These are phyloP conservation scores for Brevimyrus niger DNA, from an alignment of 2,113 vertebrate genomes.

Conservation along the genomic window DNA sequence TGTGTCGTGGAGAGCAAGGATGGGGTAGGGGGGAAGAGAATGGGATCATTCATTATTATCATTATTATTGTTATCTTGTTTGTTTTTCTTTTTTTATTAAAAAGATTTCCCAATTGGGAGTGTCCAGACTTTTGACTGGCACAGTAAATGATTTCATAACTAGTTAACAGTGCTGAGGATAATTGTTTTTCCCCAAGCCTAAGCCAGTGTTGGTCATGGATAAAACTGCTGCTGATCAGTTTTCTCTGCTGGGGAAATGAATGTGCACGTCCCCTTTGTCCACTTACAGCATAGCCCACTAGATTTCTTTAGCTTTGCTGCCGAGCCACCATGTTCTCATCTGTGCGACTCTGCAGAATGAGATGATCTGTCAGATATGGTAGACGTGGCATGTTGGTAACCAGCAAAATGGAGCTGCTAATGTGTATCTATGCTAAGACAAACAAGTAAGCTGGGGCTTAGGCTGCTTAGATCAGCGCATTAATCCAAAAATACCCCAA, in stretches of 20 bases:
- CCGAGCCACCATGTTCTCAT: not conserved
- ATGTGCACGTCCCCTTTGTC: not conserved
- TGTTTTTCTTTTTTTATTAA: no score
- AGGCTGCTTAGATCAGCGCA: not conserved
- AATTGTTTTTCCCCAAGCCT: not conserved
- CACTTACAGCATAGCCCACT: not conserved
- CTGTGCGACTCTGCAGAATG: not conserved
- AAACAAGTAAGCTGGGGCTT: not conserved
- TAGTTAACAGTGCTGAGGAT: not conserved
- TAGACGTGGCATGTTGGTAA: not conserved
- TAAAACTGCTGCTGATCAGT: not conserved
- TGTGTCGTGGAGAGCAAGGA: not conserved
- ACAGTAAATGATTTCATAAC: not conserved
- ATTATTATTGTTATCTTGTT: not conserved
- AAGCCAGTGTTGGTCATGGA: not conserved
- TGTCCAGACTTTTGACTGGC: not conserved
- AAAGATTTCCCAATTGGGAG: not conserved
- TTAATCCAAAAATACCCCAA: not conserved
- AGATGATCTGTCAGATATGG: not conserved
- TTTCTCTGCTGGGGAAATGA: not conserved
- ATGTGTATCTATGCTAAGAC: not conserved
- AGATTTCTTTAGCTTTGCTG: not conserved
- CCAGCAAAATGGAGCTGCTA: not conserved
- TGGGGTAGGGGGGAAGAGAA: not conserved
- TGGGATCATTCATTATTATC: not conserved